phyloP scores from a whole-genome alignment of 2,113 vertebrate genomes.

The Thamnophis sirtalis region DNA sequence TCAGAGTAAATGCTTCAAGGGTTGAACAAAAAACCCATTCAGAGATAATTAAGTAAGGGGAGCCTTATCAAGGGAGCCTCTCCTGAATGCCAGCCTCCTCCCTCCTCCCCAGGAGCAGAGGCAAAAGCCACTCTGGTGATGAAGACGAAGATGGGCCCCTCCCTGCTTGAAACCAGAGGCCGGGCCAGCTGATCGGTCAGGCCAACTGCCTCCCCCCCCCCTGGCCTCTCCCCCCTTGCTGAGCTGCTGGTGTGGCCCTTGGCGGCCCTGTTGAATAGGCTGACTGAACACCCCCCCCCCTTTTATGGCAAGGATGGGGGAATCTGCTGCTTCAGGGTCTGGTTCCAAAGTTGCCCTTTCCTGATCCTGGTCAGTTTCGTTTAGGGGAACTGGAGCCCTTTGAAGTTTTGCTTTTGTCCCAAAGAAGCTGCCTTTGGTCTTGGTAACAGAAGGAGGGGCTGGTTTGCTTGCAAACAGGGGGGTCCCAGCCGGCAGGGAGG shows the following conservation, averaged over 20 bases:
- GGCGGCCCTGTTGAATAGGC: neutral
- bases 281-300: neutral
- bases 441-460: neutral
- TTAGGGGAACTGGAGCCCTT: neutral
- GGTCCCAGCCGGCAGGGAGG: neutral
- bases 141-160: neutral
- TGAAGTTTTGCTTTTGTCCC: neutral
- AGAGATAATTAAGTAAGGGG: slow-evolving; percentile 63
- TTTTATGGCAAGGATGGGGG: neutral
- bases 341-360: neutral
- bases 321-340: no score
- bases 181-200: neutral
- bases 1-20: slow-evolving; percentile 66
- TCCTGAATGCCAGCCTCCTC: neutral
- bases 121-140: neutral
- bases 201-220: neutral
- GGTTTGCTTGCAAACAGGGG: neutral
- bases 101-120: neutral
- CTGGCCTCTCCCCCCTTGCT: neutral
- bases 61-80: slow-evolving; percentile 17
- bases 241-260: neutral
- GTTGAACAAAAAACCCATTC: slow-evolving; percentile 62
- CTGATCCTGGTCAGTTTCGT: neutral
- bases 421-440: neutral
- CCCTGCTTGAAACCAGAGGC: neutral